A percentile compares a stretch with the other conserved stretches of the same genome.
Evolutionary conservation across 1,140 invertebrate species (phyloP).

Genomic region (Liolophura sinensis): DNA sequence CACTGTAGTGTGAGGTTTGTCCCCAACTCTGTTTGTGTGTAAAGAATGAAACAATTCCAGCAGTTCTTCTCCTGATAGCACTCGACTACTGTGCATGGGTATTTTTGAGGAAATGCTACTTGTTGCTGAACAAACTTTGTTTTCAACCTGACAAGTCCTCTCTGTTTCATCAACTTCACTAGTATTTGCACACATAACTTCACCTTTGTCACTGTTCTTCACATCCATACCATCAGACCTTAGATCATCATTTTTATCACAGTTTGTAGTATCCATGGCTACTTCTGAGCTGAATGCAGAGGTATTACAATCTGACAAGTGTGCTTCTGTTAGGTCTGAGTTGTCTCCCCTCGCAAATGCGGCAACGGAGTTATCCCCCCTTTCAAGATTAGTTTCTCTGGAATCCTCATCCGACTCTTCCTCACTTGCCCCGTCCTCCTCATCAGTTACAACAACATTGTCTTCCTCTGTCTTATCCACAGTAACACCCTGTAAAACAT

Average conservation of each 20-base stretch:
- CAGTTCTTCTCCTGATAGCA: slow-evolving; percentile 60
- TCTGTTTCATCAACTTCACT: slow-evolving; percentile 11
- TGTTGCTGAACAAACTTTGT: background rate
- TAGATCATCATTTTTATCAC: background rate
- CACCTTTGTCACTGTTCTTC: slow-evolving; percentile 24
- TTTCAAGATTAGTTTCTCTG: too few species aligned
- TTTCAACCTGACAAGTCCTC: slow-evolving; percentile 11
- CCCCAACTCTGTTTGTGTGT: slow-evolving; percentile 63
- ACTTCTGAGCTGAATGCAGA: too few species aligned
- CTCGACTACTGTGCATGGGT: slow-evolving; percentile 59
- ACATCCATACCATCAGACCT: slow-evolving; percentile 39
- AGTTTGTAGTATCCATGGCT: too few species aligned
- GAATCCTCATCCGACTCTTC: slow-evolving; percentile 5
- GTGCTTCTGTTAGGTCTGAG: too few species aligned
- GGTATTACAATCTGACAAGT: too few species aligned
- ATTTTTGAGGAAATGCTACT: slow-evolving; percentile 50
- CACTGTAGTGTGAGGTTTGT: slow-evolving; percentile 72
- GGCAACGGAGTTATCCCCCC: too few species aligned
- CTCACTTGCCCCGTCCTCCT: slow-evolving; percentile 7
- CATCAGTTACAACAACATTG: slow-evolving; percentile 3
- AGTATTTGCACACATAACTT: slow-evolving; percentile 7
- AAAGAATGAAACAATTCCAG: slow-evolving; percentile 70
- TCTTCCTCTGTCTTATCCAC: slow-evolving; percentile 13
- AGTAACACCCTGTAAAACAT: slow-evolving; percentile 14
- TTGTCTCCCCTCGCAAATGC: too few species aligned